Evolutionary conservation across 2,797 vertebrate genomes (phyloP).

Genomic region (Trachops cirrhosus): DNA sequence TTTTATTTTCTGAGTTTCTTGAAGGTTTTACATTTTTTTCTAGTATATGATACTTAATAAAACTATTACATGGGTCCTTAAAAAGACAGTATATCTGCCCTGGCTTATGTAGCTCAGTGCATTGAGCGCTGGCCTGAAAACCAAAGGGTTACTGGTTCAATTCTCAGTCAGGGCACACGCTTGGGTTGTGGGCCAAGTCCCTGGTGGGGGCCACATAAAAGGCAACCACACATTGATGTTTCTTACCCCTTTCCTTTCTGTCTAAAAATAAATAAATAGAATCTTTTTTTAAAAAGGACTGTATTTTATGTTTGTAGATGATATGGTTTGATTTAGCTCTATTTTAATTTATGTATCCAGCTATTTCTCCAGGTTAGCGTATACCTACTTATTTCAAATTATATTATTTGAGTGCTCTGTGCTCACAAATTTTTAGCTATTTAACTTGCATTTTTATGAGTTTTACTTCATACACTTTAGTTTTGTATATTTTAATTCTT

Average conservation of each 20-base stretch:
- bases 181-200: no score
- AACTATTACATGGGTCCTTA: background rate
- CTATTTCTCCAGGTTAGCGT: background rate
- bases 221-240: no score
- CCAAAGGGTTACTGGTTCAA: no score
- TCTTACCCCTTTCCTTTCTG: no score
- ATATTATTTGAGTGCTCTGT: background rate
- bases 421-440: background rate
- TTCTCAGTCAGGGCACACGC: no score
- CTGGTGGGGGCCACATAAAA: no score
- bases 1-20: conserved; percentile 16
- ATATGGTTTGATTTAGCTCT: background rate
- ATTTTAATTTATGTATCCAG: background rate
- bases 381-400: background rate
- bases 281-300: background rate
- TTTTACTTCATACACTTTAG: background rate
- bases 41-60: background rate
- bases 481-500: background rate
- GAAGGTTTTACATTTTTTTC: background rate
- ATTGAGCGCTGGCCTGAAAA: no score
- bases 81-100: background rate
- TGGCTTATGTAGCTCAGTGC: no score
- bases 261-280: no score
- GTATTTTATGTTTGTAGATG: background rate
- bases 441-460: background rate